Evolutionary conservation across 1,140 invertebrate species (phyloP).

Genomic region (Drosophila tsacasi): DNA sequence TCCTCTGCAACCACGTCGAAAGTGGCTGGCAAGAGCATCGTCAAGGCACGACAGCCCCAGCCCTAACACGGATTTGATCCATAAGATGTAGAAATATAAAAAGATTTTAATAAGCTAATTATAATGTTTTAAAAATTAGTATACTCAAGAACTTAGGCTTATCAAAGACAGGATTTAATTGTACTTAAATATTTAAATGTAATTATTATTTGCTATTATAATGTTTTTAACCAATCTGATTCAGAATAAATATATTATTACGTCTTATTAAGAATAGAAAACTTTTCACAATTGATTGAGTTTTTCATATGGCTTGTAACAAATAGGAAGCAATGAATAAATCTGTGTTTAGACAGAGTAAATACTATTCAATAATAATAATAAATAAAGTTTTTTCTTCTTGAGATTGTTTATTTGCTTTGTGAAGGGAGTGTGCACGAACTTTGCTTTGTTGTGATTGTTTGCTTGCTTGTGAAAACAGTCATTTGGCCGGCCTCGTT

Average conservation of each 20-base stretch:
- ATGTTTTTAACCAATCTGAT: not conserved
- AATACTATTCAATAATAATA: not conserved
- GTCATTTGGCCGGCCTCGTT: not conserved
- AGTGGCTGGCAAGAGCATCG: slow-evolving; percentile 1
- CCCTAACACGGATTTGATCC: not conserved
- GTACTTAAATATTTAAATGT: not conserved
- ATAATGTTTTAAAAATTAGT: not conserved
- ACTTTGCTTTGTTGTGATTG: slow-evolving; percentile 5
- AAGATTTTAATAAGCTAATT: not conserved
- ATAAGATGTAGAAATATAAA: not conserved
- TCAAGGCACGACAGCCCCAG: slow-evolving; percentile 2
- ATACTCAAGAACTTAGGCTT: not conserved
- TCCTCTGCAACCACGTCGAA: slow-evolving; percentile 1
- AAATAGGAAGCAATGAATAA: not conserved
- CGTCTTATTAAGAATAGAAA: not conserved
- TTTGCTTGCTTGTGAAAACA: slow-evolving; percentile 30
- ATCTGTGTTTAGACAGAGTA: too few relatives aligned
- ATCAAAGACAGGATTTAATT: not conserved
- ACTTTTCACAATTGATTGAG: not conserved
- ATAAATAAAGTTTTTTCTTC: not conserved
- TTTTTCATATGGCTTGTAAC: not conserved
- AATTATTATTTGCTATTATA: not conserved
- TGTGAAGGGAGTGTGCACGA: not conserved
- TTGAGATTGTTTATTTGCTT: not conserved
- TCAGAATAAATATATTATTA: not conserved